Conservation (phyloP, 1,140 invertebrate genomes). For the Panulirus ornatus region DNA sequence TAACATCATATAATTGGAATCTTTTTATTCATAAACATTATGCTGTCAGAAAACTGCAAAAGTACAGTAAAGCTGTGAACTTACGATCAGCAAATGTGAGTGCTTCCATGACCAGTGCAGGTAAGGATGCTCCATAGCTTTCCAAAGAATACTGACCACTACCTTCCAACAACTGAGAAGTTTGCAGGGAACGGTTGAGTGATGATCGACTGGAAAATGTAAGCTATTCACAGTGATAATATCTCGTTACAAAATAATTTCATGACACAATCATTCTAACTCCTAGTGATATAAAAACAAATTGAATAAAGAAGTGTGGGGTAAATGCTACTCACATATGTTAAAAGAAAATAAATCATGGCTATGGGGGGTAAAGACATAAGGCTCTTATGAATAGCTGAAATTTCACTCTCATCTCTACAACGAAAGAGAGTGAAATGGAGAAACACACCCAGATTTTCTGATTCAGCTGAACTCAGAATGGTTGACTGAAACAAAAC, state of each 20-base stretch:
- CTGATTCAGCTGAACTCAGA: too few species aligned
- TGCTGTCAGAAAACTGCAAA: neutral
- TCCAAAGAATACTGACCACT: constrained; percentile 77
- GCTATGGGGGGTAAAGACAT: neutral
- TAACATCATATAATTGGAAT: too few species aligned
- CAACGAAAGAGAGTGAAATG: too few species aligned
- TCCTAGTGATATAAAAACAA: neutral
- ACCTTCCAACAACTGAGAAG: constrained; percentile 77
- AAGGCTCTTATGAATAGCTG: too few species aligned
- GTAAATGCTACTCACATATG: constrained; percentile 1
- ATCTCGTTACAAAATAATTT: neutral
- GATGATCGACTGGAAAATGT: constrained; percentile 58
- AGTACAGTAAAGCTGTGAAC: constrained; percentile 59
- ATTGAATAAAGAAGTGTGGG: neutral
- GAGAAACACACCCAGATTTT: too few species aligned
- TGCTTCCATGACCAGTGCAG: constrained; percentile 92
- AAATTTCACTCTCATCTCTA: too few species aligned
- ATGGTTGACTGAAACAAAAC: too few species aligned
- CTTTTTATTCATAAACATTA: too few species aligned
- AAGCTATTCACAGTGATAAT: too few species aligned
- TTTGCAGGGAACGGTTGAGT: constrained; percentile 75
- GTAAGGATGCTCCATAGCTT: constrained; percentile 84
- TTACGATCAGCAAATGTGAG: constrained; percentile 88
- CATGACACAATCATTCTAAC: neutral
- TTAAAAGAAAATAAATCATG: neutral